Evolutionary conservation across 2,797 vertebrate genomes (phyloP), one percentile per base, ranked within the genome.

Genomic region (Rhynchonycteris naso): DNA sequence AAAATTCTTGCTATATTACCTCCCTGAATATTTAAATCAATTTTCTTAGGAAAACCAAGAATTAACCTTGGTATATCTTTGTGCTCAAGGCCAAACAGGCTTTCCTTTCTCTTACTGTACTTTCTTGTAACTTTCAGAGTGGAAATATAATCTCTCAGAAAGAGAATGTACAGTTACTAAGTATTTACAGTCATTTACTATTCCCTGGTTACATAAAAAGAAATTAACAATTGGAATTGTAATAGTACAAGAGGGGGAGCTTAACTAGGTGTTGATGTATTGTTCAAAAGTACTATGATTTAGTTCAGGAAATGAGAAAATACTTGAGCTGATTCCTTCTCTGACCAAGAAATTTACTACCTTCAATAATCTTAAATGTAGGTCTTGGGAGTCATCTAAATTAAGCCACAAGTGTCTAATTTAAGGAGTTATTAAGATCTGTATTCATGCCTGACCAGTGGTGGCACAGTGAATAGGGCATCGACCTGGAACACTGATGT

Each of bases 11-110:
- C 22, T 68, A 0, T 35, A 43, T 33, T 38, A 65, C 24, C 16
- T 86, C 30, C 28, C 86, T 38, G 15, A 63, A 50, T 65, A 90
- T 28, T 84, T 81, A 8, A 4, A 59, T 50, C 50, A 56, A 18
- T 68, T 95, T 87, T 91, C 78, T 65, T 95, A 38, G 78, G 21
- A 90, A 84, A 68, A 72, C 7, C 54, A 66, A 84, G 63, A 24
- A 52, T n/a, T 87, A 83, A n/a, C 14, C 2, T 59, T 78, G 61
- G 56, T 4, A 6, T 26, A 58, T 3, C 33, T 68, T 59, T 92
- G 28, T 66, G 28, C 47, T 92, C 30, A 94, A 76, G 61, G 69
- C 68, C 11, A 65, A 85, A 82, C 5, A 65, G 6, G 5, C 24
- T 33, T 71, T 75, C 30, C 4, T 65, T 91, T 81, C 28, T 71